Evolutionary conservation across 2,113 vertebrate species (phyloP).

Genomic region (Cavia porcellus): DNA sequence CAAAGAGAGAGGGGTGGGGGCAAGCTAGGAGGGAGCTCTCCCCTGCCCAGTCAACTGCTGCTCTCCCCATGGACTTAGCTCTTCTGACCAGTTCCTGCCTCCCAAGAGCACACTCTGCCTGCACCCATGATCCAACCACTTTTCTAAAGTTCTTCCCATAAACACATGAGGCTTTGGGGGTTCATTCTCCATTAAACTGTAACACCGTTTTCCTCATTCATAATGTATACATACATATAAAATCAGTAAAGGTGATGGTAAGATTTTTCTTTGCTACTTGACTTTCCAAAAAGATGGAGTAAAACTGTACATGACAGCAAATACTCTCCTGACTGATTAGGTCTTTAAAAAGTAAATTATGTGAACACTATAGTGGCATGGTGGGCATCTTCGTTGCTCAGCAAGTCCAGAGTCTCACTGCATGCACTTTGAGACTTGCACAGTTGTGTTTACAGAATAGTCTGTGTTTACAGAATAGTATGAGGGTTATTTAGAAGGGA

Average conservation of each 20-base stretch:
- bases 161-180: background rate
- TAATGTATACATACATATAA: background rate
- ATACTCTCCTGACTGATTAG: background rate
- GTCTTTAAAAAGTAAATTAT: background rate
- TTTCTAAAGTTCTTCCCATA: background rate
- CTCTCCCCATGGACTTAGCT: background rate
- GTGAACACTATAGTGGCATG: background rate
- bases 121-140: background rate
- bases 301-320: background rate
- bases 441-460: background rate
- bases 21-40: background rate
- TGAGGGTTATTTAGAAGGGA: no score
- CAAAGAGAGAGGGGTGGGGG: background rate
- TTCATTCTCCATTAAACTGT: background rate
- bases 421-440: background rate
- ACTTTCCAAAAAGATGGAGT: background rate
- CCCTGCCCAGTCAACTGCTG: background rate
- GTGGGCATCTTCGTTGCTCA: background rate
- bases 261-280: background rate
- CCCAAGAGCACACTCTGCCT: background rate
- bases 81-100: background rate
- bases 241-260: background rate
- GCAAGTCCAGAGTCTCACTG: background rate
- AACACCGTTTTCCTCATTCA: background rate
- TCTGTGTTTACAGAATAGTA: no score